Percentiles rank a stretch among this genome's conserved stretches.
These are phyloP conservation scores for Papilio polyxenes DNA, from an alignment of 1,140 invertebrate species.

Conservation along the genomic window DNA sequence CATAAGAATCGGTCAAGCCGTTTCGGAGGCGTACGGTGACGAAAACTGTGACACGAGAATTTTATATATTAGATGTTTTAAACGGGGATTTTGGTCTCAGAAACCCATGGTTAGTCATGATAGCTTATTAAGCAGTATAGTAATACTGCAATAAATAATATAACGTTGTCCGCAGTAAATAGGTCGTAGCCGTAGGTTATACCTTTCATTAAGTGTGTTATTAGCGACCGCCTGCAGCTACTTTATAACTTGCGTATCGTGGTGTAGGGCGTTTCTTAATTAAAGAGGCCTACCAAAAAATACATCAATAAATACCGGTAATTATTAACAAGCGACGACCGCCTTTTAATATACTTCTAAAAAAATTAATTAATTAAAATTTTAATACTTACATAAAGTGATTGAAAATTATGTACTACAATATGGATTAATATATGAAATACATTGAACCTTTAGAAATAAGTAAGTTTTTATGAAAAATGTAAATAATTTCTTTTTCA, in stretches of 20 bases:
- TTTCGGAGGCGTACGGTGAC: no score
- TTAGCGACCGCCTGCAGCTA: constrained; percentile 26
- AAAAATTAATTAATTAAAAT: neutral
- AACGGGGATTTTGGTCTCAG: no score
- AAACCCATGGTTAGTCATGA: neutral
- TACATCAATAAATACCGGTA: neutral
- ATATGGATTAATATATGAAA: no score
- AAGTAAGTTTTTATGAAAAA: no score
- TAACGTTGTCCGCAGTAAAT: neutral
- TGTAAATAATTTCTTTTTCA: no score
- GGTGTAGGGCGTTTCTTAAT: neutral
- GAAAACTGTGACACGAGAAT: no score
- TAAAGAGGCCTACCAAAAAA: constrained; percentile 9
- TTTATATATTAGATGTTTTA: no score
- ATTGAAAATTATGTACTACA: neutral
- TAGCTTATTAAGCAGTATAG: neutral
- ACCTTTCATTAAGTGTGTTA: constrained; percentile 34
- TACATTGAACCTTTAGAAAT: no score
- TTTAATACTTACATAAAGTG: neutral
- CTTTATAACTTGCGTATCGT: constrained; percentile 27
- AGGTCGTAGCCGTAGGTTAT: constrained; percentile 20
- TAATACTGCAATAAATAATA: constrained; percentile 20
- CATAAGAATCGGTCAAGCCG: no score
- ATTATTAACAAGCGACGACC: neutral
- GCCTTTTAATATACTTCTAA: neutral